These are phyloP conservation scores for Holotrichia oblita DNA, from an alignment of 1,140 invertebrate genomes.

Conservation along the genomic window DNA sequence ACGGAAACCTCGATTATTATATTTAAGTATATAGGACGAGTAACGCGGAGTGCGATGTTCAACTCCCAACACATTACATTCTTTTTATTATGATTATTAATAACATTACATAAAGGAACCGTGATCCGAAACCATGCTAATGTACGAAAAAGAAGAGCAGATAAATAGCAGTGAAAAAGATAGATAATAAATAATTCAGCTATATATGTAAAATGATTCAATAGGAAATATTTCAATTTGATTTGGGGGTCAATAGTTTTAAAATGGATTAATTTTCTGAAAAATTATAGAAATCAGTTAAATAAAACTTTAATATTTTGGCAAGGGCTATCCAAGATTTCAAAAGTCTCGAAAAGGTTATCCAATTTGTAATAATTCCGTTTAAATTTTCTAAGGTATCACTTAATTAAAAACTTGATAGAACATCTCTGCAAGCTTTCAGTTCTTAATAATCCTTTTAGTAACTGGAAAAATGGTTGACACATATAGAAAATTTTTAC, in stretches of 20 bases:
- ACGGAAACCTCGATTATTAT: constrained; percentile 43
- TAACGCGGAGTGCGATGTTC: background rate
- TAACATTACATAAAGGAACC: background rate
- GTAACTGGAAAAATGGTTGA: too few species aligned
- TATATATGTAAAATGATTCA: too few species aligned
- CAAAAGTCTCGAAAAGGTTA: constrained; percentile 12
- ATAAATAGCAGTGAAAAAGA: too few species aligned
- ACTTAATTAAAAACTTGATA: background rate
- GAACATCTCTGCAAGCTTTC: background rate
- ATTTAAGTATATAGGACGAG: background rate
- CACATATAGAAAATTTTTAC: background rate
- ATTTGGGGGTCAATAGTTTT: background rate
- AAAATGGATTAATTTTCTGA: background rate
- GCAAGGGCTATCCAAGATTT: background rate
- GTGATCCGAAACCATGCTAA: background rate
- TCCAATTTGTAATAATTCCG: background rate
- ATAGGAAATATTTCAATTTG: too few species aligned
- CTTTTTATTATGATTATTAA: constrained; percentile 43
- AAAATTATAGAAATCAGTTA: background rate
- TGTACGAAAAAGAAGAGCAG: background rate
- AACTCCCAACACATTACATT: background rate
- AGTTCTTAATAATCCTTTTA: too few species aligned
- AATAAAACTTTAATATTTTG: background rate
- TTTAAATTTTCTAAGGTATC: constrained; percentile 4
- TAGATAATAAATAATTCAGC: too few species aligned